Base-by-base conservation (phyloP, 2,888 invertebrate genomes). In the Sphaerophoria taeniata region DNA sequence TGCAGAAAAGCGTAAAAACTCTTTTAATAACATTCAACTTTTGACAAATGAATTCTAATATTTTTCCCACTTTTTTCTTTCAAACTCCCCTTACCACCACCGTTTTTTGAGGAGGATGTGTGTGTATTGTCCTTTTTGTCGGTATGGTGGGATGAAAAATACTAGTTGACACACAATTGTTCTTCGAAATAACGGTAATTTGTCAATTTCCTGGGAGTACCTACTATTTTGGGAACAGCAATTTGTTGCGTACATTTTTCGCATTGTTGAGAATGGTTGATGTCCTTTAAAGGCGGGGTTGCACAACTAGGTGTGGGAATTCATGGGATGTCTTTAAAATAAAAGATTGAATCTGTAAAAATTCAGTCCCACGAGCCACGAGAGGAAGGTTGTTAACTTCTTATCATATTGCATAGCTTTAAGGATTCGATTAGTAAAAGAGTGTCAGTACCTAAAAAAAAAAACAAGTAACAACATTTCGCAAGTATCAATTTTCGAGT, bases 21-120 rank as follows among this genome's bases (percentile, higher is more conserved):
- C 81, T 81, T 80, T 81, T 85, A 85, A 85, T 85, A 85, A 85
- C 85, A 76, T 85, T 85, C 72, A 85, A 71, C 81, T 85, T 60
- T 85, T 81, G 85, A 85, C 76, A 85, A 76, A 85, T 85, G 85
- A 58, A 73, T 85, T 73, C 58, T 63, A 77, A 77, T 81, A 45
- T 85, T 80, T 75, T 63, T 58, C 56, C 34, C n/a, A 56, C 7
- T 49, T 63, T 63, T 72, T 36, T 43, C 12, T 43, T 43, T 43
- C 12, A 11, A 11, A 9, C 11, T 43, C 12, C 9, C 12, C 11
- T 12, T 43, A 9, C 9, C 12, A 16, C 31, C 33, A 56, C 3
- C 9, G 16, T 36, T 16, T 14, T 56, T 58, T 14, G 16, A 2
- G 24, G 43, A 24, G 43, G 12, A 4, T 34, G 14, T 39, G 39